Conservation (phyloP, 2,113 vertebrate genomes). For the Lontra canadensis region DNA sequence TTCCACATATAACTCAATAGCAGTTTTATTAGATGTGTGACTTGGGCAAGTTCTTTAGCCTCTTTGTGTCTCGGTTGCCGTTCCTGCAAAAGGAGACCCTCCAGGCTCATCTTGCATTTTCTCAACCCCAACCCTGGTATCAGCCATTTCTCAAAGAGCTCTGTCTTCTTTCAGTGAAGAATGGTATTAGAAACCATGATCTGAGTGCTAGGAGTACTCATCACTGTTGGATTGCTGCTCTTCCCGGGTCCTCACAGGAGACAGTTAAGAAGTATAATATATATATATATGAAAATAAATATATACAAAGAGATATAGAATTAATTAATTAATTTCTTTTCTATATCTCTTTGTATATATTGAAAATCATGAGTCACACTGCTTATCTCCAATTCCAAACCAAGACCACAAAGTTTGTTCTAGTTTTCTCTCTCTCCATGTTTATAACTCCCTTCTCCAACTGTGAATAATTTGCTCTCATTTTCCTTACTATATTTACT, state of each 20-base stretch:
- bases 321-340: background rate
- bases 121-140: background rate
- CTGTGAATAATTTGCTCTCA: background rate
- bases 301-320: too few species aligned
- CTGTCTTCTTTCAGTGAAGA: background rate
- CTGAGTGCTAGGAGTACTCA: background rate
- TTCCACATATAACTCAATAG: background rate
- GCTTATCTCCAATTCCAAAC: background rate
- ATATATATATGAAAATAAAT: too few species aligned
- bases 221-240: background rate
- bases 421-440: background rate
- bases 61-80: background rate
- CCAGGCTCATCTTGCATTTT: background rate
- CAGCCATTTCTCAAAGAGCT: background rate
- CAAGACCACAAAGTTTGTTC: background rate
- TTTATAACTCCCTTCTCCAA: background rate
- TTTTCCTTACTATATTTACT: background rate
- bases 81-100: background rate
- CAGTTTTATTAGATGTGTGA: background rate
- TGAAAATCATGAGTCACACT: background rate
- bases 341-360: background rate
- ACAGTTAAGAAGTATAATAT: background rate
- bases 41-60: background rate
- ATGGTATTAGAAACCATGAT: background rate
- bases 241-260: background rate